phyloP scores from a whole-genome alignment of 2,888 invertebrate genomes.

The Chirona hameri region DNA sequence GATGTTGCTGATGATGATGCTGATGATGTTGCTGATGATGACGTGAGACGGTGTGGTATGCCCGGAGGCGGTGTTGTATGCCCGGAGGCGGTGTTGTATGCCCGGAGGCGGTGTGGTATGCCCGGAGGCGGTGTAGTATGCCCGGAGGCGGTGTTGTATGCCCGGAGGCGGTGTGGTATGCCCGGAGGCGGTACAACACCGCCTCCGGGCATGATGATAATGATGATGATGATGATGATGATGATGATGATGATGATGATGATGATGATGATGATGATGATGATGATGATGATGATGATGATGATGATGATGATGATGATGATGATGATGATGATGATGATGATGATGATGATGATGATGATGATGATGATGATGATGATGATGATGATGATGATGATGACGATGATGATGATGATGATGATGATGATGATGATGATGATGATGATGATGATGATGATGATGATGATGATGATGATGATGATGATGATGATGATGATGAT shows the following conservation, averaged over 20 bases:
- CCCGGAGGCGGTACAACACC: too few relatives aligned
- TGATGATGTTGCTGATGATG: too few relatives aligned
- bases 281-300: constrained; percentile 22
- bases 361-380: constrained; percentile 22
- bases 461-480: constrained; percentile 1
- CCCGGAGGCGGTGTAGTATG: too few relatives aligned
- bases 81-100: too few relatives aligned
- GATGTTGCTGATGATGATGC: too few relatives aligned
- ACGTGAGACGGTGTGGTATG: too few relatives aligned
- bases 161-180: too few relatives aligned
- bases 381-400: constrained; percentile 22
- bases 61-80: too few relatives aligned
- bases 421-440: constrained; percentile 7
- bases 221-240: constrained; percentile 8
- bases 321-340: constrained; percentile 22
- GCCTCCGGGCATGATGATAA: too few relatives aligned
- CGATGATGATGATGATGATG: constrained; percentile 22
- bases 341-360: constrained; percentile 22
- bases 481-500: constrained; percentile 5
- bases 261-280: constrained; percentile 22
- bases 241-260: constrained; percentile 22
- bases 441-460: constrained; percentile 9
- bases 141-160: too few relatives aligned
- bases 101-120: too few relatives aligned
- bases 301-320: constrained; percentile 22